Evolutionary conservation across 2,113 vertebrate genomes (phyloP).

Genomic region (Verasper variegatus): DNA sequence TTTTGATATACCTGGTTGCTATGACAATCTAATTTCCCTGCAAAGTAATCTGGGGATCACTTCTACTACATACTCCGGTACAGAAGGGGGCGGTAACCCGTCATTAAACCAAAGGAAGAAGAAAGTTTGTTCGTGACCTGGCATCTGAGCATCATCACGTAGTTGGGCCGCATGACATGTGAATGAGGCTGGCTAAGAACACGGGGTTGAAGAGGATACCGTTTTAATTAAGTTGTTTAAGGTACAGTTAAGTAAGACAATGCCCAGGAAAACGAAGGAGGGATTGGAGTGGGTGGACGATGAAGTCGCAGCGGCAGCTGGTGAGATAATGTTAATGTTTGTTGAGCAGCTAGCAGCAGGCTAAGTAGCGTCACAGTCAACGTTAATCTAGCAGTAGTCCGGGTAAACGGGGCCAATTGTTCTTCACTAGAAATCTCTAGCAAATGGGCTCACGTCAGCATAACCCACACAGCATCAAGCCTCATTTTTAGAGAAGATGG

Average conservation of each 20-base stretch:
- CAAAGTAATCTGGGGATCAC: too few relatives aligned
- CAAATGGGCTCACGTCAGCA: background rate
- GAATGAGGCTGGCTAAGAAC: background rate
- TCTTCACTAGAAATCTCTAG: background rate
- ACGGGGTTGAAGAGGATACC: background rate
- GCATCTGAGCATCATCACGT: background rate
- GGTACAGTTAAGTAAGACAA: conserved; percentile 18
- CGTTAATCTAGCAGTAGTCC: background rate
- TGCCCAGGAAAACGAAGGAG: conserved; percentile 83
- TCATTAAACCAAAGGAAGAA: too few relatives aligned
- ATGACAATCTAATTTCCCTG: too few relatives aligned
- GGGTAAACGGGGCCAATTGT: accelerated
- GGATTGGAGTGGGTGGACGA: conserved; percentile 80
- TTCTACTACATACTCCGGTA: too few relatives aligned
- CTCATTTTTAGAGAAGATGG: background rate
- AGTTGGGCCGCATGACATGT: conserved; percentile 58
- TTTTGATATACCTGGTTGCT: too few relatives aligned
- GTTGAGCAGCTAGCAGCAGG: conserved; percentile 19
- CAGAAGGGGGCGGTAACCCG: too few relatives aligned
- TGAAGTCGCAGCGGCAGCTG: conserved; percentile 67
- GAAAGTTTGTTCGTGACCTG: background rate
- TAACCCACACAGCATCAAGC: too few relatives aligned
- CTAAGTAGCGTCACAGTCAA: conserved; percentile 42
- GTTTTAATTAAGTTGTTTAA: background rate
- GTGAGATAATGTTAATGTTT: conserved; percentile 23